Evolutionary conservation across 2,113 vertebrate genomes (phyloP), one percentile per base, ranked within the genome.

Genomic region (Uria lomvia): DNA sequence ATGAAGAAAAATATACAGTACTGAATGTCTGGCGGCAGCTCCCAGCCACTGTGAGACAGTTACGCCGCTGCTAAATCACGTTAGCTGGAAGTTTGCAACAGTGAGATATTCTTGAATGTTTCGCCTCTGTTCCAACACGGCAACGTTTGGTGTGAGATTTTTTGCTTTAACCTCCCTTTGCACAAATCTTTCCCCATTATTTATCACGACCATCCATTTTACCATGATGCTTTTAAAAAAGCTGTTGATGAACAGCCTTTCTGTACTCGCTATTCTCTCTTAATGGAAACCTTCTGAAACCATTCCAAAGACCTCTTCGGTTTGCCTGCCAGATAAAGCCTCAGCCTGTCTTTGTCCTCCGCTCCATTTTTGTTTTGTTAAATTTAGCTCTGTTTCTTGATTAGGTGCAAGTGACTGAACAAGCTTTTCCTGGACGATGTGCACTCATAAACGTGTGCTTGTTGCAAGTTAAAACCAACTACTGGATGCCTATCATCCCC

Each of bases 1-100:
- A 53, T 26, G 66, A 91, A 96, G 62, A 63, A 96, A 97, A 97
- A 97, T 94, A 95, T 30, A 96, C 87, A 65, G 36, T 66, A 76
- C 84, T 90, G 94, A 91, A 85, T 59, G 62, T 75, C 91, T 96
- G 94, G 94, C 26, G 2, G 84, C 89, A 91, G 71, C 81, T 90
- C 87, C 53, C 86, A 94, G 91, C 86, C 91, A 91, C 92, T 6
- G 53, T 90, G 73, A 96, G 84, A 87, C 91, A 82, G 62, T 62
- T 89, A 85, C 4, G 3, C 45, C 32, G 49, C 66, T 95, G 73
- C 77, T 94, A 94, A 92, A 95, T 76, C 86, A 89, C 0, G 0
- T 90, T 74, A 72, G 55, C n/a, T 91, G 60, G 55, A 59, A 87
- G 72, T 65, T 52, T 94, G 81, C 30, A 70, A 11, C 20, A 76